Evolutionary conservation across 2,113 vertebrate genomes (phyloP).

Genomic region (Neofelis nebulosa): DNA sequence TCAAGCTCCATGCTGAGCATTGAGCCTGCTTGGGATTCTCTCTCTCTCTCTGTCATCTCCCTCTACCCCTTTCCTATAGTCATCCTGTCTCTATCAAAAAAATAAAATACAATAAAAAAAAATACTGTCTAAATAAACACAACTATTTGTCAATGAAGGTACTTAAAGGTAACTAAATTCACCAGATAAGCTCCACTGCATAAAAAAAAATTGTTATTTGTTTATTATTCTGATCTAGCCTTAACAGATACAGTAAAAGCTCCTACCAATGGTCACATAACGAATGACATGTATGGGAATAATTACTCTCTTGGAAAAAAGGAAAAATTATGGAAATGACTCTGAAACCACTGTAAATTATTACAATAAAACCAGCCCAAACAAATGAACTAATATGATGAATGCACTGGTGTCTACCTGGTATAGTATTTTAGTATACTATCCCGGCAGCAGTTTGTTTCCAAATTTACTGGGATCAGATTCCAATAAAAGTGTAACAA

Average conservation of each 20-base stretch:
- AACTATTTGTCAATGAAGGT: constrained; percentile 7
- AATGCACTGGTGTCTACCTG: background rate
- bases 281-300: background rate
- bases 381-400: background rate
- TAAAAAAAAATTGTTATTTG: background rate
- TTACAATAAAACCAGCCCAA: background rate
- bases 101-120: background rate
- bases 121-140: background rate
- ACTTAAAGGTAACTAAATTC: background rate
- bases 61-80: too few relatives aligned
- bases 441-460: background rate
- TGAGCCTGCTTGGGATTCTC: too few relatives aligned
- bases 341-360: background rate
- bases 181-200: background rate
- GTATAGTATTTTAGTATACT: too few relatives aligned
- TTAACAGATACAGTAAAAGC: background rate
- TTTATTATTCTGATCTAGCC: background rate
- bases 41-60: too few relatives aligned
- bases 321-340: background rate
- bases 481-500: background rate
- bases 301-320: background rate
- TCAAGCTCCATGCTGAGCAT: too few relatives aligned
- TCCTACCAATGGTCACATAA: background rate
- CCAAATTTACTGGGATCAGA: background rate
- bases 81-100: background rate